Evolutionary conservation across 1,140 invertebrate genomes (phyloP).

Genomic region (Paraescarpia echinospica): DNA sequence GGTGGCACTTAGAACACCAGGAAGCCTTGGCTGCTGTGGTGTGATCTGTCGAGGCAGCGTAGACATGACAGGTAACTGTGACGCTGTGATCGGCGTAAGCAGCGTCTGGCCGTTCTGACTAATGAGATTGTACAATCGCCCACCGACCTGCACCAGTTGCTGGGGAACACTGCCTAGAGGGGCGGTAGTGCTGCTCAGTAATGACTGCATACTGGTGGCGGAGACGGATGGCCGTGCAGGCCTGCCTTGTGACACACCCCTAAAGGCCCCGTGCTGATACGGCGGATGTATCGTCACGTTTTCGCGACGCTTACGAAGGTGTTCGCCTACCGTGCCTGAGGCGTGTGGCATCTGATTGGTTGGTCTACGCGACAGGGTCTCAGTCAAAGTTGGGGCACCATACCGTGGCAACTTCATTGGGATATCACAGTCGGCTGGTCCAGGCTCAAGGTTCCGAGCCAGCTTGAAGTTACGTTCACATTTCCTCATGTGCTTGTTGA

Average conservation of each 20-base stretch:
- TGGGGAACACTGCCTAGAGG: neutral
- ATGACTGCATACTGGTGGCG: neutral
- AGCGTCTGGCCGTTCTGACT: slow-evolving; percentile 18
- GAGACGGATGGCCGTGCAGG: neutral
- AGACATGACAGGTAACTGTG: neutral
- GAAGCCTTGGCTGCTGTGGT: neutral
- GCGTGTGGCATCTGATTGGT: neutral
- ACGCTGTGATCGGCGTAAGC: slow-evolving; percentile 9
- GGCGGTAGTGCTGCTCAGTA: neutral
- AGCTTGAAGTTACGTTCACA: slow-evolving; percentile 28
- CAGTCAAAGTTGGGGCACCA: neutral
- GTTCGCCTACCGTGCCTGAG: slow-evolving; percentile 8
- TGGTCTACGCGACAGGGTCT: neutral
- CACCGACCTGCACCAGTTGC: slow-evolving; percentile 22
- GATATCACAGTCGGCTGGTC: slow-evolving; percentile 30
- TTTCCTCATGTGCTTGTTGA: slow-evolving; percentile 21
- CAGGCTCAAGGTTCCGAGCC: slow-evolving; percentile 23
- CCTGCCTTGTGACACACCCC: neutral
- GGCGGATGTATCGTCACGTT: neutral
- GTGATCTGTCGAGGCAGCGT: neutral
- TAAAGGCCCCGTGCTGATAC: neutral
- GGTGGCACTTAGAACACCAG: neutral
- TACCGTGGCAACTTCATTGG: slow-evolving; percentile 20
- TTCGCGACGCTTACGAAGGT: neutral
- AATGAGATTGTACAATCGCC: slow-evolving; percentile 13